Base-by-base conservation (phyloP, 2,113 vertebrate species). In the Tupaia chinensis region DNA sequence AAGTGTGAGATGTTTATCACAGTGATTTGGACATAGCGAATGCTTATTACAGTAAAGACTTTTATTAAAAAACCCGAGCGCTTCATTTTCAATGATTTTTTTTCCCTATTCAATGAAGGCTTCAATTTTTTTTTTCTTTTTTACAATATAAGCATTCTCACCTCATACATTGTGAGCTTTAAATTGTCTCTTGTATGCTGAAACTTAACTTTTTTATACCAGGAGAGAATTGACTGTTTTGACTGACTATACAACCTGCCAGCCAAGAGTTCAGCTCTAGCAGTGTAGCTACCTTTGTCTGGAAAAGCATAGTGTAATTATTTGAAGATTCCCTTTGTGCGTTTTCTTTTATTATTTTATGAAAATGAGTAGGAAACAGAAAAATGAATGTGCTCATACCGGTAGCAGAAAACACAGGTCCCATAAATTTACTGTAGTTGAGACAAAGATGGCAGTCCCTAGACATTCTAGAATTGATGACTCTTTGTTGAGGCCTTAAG, bases 321-420 rank as follows among this genome's bases (percentile, higher is more conserved):
- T 72, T 53, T 65, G 70, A 79, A 91, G 19, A 65, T 72, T 92
- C 95, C 79, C 78, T 89, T 79, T 92, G 96, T 87, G 86, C 7
- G 65, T 88, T 86, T 94, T 72, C 81, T 86, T 70, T 91, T 94
- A 58, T 93, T 89, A 95, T 93, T 96, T 93, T 79, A 89, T 83
- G 94, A 96, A 96, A 93, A 94, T 77, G 89, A 95, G 85, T 78
- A 25, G 70, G 93, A 78, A 93, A 87, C 58, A 44, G 82, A 78
- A 83, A 93, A 93, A 93, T 83, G 78, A 91, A 91, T 84, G 85
- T 85, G 84, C 23, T 90, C 13, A 7, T 44, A 89, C 65, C 32
- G 54, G 89, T 77, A 81, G 69, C 53, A 82, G 79, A 76, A 88
- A 92, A 70, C 85, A 72, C 5, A 14, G 58, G 23, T 20, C 27